Conservation (phyloP, 92 coral and sea anemone genomes). For the Plumapathes pennacea region DNA sequence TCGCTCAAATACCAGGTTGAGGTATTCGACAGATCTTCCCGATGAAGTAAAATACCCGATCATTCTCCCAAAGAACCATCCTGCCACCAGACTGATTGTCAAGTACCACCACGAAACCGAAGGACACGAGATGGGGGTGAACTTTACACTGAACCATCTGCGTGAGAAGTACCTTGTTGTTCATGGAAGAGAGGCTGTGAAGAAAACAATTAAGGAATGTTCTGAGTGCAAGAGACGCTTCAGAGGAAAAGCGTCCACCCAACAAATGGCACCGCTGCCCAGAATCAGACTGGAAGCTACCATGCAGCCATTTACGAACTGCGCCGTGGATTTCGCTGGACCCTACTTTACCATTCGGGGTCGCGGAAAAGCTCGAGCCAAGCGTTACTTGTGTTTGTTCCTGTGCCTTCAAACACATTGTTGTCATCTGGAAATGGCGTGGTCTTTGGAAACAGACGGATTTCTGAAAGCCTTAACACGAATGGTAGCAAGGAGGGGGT, state of each 20-base stretch:
- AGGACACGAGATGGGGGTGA: slow-evolving; percentile 51
- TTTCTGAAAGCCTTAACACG: slow-evolving; percentile 50
- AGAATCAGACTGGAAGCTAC: slow-evolving; percentile 31
- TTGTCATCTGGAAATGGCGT: slow-evolving; percentile 53
- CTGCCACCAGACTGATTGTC: slow-evolving; percentile 21
- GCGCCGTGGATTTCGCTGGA: slow-evolving; percentile 45
- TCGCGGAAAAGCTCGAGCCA: slow-evolving; percentile 1
- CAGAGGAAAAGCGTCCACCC: slow-evolving; percentile 15
- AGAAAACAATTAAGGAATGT: slow-evolving; percentile 22
- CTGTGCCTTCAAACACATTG: slow-evolving; percentile 56
- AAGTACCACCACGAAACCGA: slow-evolving; percentile 39
- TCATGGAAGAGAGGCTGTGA: slow-evolving; percentile 32
- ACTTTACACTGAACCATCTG: slow-evolving; percentile 38
- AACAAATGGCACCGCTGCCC: slow-evolving; percentile 56
- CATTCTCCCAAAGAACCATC: slow-evolving; percentile 35
- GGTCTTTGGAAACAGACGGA: slow-evolving; percentile 42
- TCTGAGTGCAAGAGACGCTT: slow-evolving; percentile 19
- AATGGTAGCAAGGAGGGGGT: slow-evolving; percentile 52
- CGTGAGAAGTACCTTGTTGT: slow-evolving; percentile 29
- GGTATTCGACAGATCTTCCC: slow-evolving; percentile 13
- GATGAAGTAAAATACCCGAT: slow-evolving; percentile 16
- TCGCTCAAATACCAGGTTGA: slow-evolving; percentile 32
- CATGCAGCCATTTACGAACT: slow-evolving; percentile 42
- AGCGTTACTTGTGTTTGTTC: slow-evolving; percentile 50
- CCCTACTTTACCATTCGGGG: slow-evolving; percentile 33